Percentiles rank a stretch among this genome's conserved stretches.
Evolutionary conservation across 2,113 vertebrate species (phyloP).

Genomic region (Platichthys stellatus): DNA sequence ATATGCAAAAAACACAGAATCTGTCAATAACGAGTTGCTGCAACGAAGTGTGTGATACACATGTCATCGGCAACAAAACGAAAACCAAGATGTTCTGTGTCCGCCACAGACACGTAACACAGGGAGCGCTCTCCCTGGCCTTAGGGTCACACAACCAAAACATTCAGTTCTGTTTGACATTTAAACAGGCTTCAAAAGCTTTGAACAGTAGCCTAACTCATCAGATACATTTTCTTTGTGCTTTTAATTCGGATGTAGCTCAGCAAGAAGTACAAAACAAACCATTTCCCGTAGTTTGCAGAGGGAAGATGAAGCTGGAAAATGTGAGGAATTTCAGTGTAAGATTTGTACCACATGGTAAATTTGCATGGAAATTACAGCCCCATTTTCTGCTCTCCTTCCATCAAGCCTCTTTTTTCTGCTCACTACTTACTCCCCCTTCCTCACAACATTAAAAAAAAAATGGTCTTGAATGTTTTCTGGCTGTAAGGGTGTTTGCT

Average conservation of each 20-base stretch:
- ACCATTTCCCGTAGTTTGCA: conserved; percentile 42
- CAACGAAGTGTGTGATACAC: background rate
- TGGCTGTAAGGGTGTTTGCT: conserved; percentile 49
- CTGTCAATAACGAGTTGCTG: background rate
- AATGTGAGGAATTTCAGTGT: conserved; percentile 54
- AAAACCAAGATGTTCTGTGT: background rate
- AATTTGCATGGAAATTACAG: conserved; percentile 56
- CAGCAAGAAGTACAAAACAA: conserved; percentile 1
- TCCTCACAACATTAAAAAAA: conserved; percentile 11
- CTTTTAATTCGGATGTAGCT: conserved; percentile 27
- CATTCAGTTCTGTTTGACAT: background rate
- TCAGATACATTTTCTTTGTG: background rate
- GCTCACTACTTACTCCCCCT: background rate
- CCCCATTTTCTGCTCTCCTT: conserved; percentile 32
- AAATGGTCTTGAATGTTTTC: conserved; percentile 15
- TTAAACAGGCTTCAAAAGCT: background rate
- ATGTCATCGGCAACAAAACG: background rate
- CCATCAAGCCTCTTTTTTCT: background rate
- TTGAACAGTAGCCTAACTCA: background rate
- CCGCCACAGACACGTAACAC: background rate
- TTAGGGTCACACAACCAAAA: background rate
- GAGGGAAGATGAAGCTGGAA: conserved; percentile 46
- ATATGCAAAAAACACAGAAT: no score
- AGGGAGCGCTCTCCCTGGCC: background rate
- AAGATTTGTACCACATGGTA: conserved; percentile 67